Conservation (phyloP, 2,113 vertebrate species). For the Chaetops frenatus region DNA sequence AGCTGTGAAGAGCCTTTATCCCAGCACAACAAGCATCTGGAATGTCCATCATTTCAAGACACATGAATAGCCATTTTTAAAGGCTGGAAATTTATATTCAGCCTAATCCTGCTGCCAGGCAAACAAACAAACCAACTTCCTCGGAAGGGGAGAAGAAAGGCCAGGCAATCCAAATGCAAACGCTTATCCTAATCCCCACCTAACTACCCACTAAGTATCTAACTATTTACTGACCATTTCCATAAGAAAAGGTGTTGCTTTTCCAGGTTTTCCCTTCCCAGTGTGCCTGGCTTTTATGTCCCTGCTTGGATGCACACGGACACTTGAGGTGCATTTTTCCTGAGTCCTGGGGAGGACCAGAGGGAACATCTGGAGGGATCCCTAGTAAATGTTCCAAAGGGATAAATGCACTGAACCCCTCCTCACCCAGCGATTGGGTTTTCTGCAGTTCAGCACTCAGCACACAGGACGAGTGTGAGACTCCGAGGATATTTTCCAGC, state of each 20-base stretch:
- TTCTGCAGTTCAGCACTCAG: slow-evolving; percentile 72
- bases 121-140: slow-evolving; percentile 61
- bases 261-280: background rate
- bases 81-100: slow-evolving; percentile 7
- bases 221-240: slow-evolving; percentile 37
- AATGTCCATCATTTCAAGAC: background rate
- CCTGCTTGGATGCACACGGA: background rate
- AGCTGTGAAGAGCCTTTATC: background rate
- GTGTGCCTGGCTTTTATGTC: background rate
- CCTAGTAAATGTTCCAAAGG: background rate
- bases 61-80: slow-evolving; percentile 37
- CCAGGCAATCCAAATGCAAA: slow-evolving; percentile 1
- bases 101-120: slow-evolving; percentile 31
- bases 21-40: background rate
- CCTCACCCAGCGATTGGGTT: slow-evolving; percentile 75
- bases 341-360: background rate
- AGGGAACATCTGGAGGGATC: background rate
- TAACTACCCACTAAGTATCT: slow-evolving; percentile 48
- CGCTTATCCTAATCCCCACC: slow-evolving; percentile 27
- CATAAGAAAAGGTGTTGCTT: slow-evolving; percentile 40
- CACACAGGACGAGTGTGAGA: background rate
- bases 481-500: slow-evolving; percentile 72
- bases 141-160: slow-evolving; percentile 16
- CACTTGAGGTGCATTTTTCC: background rate
- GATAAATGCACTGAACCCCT: background rate